Evolutionary conservation across 2,888 invertebrate genomes (phyloP), one percentile per base, ranked within the genome.

Genomic region (Hololepta plana): DNA sequence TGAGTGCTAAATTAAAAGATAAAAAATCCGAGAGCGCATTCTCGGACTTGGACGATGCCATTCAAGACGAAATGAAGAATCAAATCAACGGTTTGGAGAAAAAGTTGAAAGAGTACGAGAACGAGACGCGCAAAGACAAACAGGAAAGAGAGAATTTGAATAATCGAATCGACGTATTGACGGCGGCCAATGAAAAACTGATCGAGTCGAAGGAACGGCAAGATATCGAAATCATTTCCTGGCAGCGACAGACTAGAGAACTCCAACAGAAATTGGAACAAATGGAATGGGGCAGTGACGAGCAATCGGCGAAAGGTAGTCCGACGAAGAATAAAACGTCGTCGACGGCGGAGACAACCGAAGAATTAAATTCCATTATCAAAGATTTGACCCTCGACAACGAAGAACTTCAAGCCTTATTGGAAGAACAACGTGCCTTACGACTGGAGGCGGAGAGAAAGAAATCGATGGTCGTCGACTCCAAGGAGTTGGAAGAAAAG

Each of bases 191-290:
- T 46, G 82, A 84, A 25, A 64, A 72, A 32, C 64, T 84, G 45
- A 17, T 35, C 8, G 82, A 85, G 44, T 67, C 76, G 53, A 85
- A 84, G 51, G 81, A 84, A 45, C 71, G 73, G 34, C 70, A 81
- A 49, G 82, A 82, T 38, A 66, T 66, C 44, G 79, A 81, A 45
- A 57, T 82, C 11, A 65, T 75, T 34, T 59, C 72, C 42, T 73
- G 72, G 59, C 72, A 76, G 44, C 66, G 67, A 30, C 67, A 75
- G 44, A 73, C 72, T 38, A 65, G 72, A 37, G 74, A 80, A 42
- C 55, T 77, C 2, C 65, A 62, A 38, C 62, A 70, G 27, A 74
- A 77, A 51, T 44, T 82, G 5, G 62, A 62, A 26, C 55, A 57
- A 17, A 47, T 68, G 6, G 60, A 62, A 34, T 65, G 65, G 64